A percentile compares a stretch with the other conserved stretches of the same genome.
phyloP scores from a whole-genome alignment of 2,888 invertebrate species.

The Andrena trimmerana region DNA sequence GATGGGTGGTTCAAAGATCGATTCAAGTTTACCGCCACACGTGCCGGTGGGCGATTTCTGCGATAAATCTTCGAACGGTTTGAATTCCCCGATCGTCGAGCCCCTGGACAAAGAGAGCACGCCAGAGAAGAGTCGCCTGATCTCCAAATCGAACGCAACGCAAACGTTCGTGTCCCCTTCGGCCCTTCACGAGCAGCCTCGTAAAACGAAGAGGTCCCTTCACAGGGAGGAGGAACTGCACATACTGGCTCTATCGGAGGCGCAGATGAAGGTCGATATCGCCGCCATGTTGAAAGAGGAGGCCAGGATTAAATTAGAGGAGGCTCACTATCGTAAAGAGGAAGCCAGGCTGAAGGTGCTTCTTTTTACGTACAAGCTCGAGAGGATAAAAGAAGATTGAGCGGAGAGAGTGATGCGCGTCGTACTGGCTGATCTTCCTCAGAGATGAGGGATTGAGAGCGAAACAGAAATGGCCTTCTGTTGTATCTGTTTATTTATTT shows the following conservation, averaged over 20 bases:
- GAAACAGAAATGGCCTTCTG: not conserved
- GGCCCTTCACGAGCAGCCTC: conserved; percentile 50
- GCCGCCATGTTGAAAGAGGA: conserved; percentile 77
- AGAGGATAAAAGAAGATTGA: conserved; percentile 72
- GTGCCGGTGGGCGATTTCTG: conserved; percentile 36
- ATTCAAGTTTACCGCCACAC: not conserved
- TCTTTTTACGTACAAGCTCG: conserved; percentile 75
- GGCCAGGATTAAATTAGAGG: conserved; percentile 76
- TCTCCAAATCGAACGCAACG: conserved; percentile 46
- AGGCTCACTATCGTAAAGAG: conserved; percentile 77
- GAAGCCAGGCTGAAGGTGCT: conserved; percentile 78
- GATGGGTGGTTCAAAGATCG: conserved; percentile 18
- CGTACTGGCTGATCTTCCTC: not conserved
- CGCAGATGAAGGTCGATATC: conserved; percentile 75
- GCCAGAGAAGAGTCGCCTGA: conserved; percentile 33
- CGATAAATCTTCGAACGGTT: conserved; percentile 20
- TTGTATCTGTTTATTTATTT: conserved; percentile 53
- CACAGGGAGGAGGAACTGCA: conserved; percentile 74
- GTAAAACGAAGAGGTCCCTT: conserved; percentile 54
- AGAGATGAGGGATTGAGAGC: not conserved
- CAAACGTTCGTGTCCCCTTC: conserved; percentile 51
- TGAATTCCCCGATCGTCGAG: conserved; percentile 32
- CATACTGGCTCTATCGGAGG: conserved; percentile 75
- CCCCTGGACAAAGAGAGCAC: conserved; percentile 52
- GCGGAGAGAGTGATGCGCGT: not conserved